phyloP scores from a whole-genome alignment of 1,140 invertebrate genomes.

The Drosophila burlai region DNA sequence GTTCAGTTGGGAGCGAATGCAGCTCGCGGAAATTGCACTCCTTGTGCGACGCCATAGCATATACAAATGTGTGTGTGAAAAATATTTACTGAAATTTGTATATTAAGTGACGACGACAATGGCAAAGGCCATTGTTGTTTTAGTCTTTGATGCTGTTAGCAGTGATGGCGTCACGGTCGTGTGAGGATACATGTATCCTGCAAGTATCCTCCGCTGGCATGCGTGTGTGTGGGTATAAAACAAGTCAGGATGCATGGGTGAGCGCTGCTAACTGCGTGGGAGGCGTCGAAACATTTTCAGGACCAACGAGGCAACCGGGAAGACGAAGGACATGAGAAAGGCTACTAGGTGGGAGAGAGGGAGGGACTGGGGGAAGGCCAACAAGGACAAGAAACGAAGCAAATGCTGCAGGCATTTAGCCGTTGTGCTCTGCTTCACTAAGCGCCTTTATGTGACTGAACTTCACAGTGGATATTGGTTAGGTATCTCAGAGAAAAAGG shows the following conservation, averaged over 20 bases:
- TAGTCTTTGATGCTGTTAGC: conserved; percentile 63
- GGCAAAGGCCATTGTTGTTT: conserved; percentile 46
- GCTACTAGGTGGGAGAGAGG: not conserved
- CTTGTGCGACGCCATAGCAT: conserved; percentile 10
- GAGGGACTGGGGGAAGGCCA: not conserved
- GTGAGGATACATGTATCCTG: conserved; percentile 20
- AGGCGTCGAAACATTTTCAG: conserved; percentile 20
- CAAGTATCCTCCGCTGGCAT: not conserved
- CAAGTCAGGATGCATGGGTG: conserved; percentile 74
- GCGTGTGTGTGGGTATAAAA: conserved; percentile 45
- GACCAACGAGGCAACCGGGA: conserved; percentile 8
- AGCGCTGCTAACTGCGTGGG: conserved; percentile 62
- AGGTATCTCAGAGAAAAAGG: not conserved
- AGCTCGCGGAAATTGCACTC: conserved; percentile 51
- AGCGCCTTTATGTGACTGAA: conserved; percentile 20
- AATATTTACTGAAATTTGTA: conserved; percentile 83
- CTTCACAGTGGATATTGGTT: conserved; percentile 29
- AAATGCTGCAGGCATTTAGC: conserved; percentile 56
- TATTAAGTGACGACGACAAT: conserved; percentile 77
- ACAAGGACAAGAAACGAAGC: conserved; percentile 19
- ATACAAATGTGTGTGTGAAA: conserved; percentile 36
- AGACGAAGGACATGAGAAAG: conserved; percentile 18
- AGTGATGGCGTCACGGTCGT: conserved; percentile 50
- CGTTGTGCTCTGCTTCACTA: conserved; percentile 39
- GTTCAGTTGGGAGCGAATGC: conserved; percentile 23